phyloP scores from a whole-genome alignment of 2,888 invertebrate species.

The Coecobrya sp. region DNA sequence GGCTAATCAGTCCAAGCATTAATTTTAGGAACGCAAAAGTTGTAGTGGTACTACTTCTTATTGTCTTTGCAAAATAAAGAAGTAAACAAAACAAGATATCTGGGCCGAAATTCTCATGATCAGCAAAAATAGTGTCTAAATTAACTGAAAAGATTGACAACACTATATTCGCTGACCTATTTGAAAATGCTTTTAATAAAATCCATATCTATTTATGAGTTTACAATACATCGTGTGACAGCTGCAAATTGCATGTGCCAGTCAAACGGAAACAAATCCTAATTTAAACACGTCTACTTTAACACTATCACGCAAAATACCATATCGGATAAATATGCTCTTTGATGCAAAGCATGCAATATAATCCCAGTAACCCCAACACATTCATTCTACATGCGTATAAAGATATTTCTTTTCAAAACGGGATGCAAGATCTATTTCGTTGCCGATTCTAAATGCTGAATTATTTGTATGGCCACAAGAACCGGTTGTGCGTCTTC shows the following conservation, averaged over 20 bases:
- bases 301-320: neutral
- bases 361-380: slow-evolving; percentile 1
- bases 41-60: no score
- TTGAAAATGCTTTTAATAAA: neutral
- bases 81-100: slow-evolving; percentile 7
- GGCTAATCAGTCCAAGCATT: no score
- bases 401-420: neutral
- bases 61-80: neutral
- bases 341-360: neutral
- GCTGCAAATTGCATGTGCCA: slow-evolving; percentile 5
- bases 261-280: slow-evolving; percentile 17
- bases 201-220: slow-evolving; percentile 12
- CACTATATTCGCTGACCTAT: slow-evolving; percentile 1
- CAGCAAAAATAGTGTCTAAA: neutral
- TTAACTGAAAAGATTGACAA: neutral
- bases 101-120: neutral
- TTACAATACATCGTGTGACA: neutral
- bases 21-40: no score
- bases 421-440: neutral
- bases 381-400: neutral
- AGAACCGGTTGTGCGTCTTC: neutral
- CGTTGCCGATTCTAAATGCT: neutral
- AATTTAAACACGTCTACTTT: neutral
- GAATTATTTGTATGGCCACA: neutral
- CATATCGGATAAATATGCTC: neutral